Evolutionary conservation across 2,888 invertebrate genomes (phyloP).

Genomic region (Zootermopsis nevadensis): DNA sequence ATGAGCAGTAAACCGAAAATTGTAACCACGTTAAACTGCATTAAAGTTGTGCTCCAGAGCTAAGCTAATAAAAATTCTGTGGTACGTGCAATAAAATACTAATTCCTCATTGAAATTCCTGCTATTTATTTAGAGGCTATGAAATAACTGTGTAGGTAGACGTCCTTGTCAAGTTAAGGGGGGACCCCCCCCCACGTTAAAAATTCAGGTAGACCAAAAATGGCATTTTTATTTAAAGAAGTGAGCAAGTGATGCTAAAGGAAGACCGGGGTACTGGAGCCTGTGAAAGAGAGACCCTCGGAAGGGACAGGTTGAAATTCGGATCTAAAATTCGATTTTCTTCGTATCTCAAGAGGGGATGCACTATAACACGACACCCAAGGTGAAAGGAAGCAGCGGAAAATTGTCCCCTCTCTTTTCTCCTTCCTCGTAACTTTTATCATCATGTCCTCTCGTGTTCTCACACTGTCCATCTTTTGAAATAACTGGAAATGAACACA

Average conservation of each 20-base stretch:
- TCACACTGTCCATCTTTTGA: conserved; percentile 12
- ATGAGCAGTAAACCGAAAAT: too few relatives aligned
- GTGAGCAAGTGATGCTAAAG: not conserved
- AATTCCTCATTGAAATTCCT: not conserved
- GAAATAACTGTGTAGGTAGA: not conserved
- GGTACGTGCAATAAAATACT: not conserved
- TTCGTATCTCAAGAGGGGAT: not conserved
- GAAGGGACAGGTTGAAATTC: not conserved
- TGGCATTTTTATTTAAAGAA: conserved; percentile 1
- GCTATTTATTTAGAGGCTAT: not conserved
- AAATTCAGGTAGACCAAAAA: not conserved
- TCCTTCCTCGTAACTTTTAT: not conserved
- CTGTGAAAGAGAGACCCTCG: not conserved
- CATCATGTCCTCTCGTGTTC: not conserved
- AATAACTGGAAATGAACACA: conserved; percentile 25
- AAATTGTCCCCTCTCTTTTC: not conserved
- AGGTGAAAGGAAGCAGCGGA: not conserved
- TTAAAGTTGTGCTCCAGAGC: not conserved
- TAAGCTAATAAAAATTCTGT: not conserved
- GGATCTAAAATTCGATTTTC: conserved; percentile 14
- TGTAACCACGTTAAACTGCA: too few relatives aligned
- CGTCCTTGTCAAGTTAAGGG: not conserved
- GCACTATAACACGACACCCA: not conserved
- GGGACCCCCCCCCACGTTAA: not conserved
- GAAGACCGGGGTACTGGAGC: not conserved